A percentile compares a stretch with the other conserved stretches of the same genome.
phyloP scores from a whole-genome alignment of 2,797 vertebrate genomes.

The Syngnathus rostellatus region DNA sequence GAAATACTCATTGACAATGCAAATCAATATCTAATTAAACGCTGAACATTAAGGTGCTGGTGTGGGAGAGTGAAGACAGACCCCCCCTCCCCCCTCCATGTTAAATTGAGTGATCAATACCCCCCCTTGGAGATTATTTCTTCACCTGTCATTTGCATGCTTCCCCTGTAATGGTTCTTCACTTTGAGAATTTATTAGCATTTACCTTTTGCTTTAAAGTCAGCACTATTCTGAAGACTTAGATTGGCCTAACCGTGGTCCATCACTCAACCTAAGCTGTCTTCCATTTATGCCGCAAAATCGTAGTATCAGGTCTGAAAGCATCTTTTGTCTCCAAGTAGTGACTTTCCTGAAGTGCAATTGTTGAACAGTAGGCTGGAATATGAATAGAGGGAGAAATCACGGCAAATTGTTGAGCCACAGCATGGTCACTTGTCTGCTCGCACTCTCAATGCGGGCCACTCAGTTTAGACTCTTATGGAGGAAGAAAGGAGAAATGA shows the following conservation, averaged over 20 bases:
- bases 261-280: slow-evolving; percentile 35
- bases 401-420: no score
- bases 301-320: slow-evolving; percentile 30
- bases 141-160: slow-evolving; percentile 65
- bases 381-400: neutral
- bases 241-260: slow-evolving; percentile 44
- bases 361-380: slow-evolving; percentile 24
- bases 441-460: no score
- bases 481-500: no score
- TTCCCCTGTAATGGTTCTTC: slow-evolving; percentile 48
- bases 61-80: slow-evolving; percentile 39
- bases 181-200: slow-evolving; percentile 52
- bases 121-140: slow-evolving; percentile 61
- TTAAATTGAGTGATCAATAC: slow-evolving; percentile 62
- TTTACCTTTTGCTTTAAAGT: slow-evolving; percentile 49
- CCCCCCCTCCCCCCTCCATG: slow-evolving; percentile 21
- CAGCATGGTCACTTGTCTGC: no score
- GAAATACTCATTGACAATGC: slow-evolving; percentile 67
- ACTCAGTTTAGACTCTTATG: no score
- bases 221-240: slow-evolving; percentile 53
- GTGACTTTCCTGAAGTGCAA: slow-evolving; percentile 20
- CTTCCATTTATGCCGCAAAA: slow-evolving; percentile 40
- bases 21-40: slow-evolving; percentile 87
- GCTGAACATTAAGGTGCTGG: slow-evolving; percentile 55
- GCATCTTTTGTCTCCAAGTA: slow-evolving; percentile 47